Base-by-base conservation (phyloP, 92 coral and sea anemone genomes). In the Heteractis magnifica region DNA sequence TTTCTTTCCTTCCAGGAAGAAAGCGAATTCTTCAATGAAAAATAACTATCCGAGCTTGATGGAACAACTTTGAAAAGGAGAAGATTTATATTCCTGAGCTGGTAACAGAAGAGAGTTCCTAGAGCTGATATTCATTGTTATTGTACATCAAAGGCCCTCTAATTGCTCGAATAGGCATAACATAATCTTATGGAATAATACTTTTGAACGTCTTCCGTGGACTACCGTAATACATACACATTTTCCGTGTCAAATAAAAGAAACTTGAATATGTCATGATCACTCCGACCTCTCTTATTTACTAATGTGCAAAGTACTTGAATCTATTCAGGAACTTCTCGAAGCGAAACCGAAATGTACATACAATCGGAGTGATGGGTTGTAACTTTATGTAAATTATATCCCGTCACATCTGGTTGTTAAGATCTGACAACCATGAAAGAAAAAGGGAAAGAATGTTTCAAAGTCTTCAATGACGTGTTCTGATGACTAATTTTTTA, bases 261-360 rank as follows among this genome's bases (percentile, higher is more conserved):
- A 26, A 68, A 68, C 73, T 68, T 68, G 49, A 62, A 6, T 62
- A n/a, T 62, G 70, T 62, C 70, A 18, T 11, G 19, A 6, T 62
- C 21, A 18, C 10, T 18, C 48, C 44, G 44, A 0, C 3, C 44
- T 34, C 44, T 53, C 48, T 23, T 20, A 68, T 68, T 68, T 68
- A 68, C 73, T 68, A 68, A 68, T 68, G 73, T 68, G 73, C 23
- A 2, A 13, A 68, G 44, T 16, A 68, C 73, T 68, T 68, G 73
- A 23, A 68, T 23, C 44, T 4, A 68, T 7, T 21, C 44, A 34
- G 44, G 73, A 26, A 62, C 44, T 21, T 23, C 73, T 68, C 15
- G 5, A 68, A 26, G 26, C 3, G 0, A 23, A 68, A 23, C 15
- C 49, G 11, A 20, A 68, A 68, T 68, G 73, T 21, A 26, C 73